phyloP scores from a whole-genome alignment of 2,888 invertebrate species.

The Xanthorhoe spadicearia region DNA sequence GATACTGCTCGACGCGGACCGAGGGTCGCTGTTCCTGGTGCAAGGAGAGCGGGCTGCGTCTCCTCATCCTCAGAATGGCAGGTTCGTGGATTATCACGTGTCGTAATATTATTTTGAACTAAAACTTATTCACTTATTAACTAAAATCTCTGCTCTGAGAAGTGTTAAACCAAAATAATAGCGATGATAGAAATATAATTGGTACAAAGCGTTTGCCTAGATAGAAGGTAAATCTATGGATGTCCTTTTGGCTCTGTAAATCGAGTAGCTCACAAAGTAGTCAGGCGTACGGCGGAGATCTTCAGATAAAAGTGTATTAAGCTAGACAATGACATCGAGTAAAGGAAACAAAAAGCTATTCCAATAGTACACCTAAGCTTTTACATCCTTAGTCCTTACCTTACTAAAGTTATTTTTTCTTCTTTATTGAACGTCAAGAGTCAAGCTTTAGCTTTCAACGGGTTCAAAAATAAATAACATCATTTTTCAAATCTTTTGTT shows the following conservation, averaged over 20 bases:
- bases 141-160: no score
- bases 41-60: constrained; percentile 84
- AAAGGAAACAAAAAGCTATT: background rate
- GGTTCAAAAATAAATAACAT: no score
- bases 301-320: background rate
- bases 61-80: constrained; percentile 77
- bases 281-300: background rate
- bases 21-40: constrained; percentile 96
- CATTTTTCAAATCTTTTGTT: background rate
- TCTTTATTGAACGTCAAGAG: no score
- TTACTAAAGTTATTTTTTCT: no score
- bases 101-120: no score
- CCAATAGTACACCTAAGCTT: background rate
- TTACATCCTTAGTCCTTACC: background rate
- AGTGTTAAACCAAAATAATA: no score
- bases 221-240: constrained; percentile 1
- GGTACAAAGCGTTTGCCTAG: background rate
- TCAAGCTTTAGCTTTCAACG: no score
- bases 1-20: constrained; percentile 95
- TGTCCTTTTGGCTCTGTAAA: constrained; percentile 11
- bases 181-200: no score
- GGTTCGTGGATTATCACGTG: constrained; percentile 51
- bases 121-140: no score
- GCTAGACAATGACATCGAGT: background rate
- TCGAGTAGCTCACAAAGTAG: constrained; percentile 5